Percentiles rank a stretch among this genome's conserved stretches.
phyloP scores from a whole-genome alignment of 2,113 vertebrate genomes.

The Cygnus atratus region DNA sequence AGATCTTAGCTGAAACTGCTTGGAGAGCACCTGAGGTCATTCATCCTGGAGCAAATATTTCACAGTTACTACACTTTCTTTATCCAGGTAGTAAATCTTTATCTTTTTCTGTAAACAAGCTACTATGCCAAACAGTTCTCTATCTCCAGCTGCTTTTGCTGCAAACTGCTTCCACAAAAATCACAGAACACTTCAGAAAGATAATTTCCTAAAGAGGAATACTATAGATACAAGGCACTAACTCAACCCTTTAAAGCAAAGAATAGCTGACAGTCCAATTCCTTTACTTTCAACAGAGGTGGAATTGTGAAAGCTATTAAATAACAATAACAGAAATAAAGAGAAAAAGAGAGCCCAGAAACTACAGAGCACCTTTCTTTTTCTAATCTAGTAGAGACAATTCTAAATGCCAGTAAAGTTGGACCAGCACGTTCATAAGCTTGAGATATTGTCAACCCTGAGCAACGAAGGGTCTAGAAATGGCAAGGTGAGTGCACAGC shows the following conservation, averaged over 20 bases:
- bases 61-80: neutral
- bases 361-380: neutral
- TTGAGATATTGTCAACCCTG: neutral
- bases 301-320: neutral
- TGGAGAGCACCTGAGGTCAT: neutral
- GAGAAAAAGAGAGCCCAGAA: neutral
- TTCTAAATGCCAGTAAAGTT: neutral
- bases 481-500: neutral
- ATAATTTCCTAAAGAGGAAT: constrained; percentile 36
- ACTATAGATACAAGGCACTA: neutral
- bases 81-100: neutral
- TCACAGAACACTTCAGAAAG: constrained; percentile 15
- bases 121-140: neutral
- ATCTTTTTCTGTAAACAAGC: neutral
- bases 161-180: neutral
- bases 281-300: constrained; percentile 14
- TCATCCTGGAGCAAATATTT: neutral
- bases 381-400: neutral
- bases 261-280: neutral
- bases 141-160: neutral
- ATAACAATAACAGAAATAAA: constrained; percentile 29
- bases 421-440: neutral
- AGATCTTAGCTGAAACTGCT: neutral
- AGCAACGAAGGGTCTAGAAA: neutral
- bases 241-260: constrained; percentile 16